Base-by-base conservation (phyloP, 2,797 vertebrate genomes). In the Hypotaenidia philippensis region DNA sequence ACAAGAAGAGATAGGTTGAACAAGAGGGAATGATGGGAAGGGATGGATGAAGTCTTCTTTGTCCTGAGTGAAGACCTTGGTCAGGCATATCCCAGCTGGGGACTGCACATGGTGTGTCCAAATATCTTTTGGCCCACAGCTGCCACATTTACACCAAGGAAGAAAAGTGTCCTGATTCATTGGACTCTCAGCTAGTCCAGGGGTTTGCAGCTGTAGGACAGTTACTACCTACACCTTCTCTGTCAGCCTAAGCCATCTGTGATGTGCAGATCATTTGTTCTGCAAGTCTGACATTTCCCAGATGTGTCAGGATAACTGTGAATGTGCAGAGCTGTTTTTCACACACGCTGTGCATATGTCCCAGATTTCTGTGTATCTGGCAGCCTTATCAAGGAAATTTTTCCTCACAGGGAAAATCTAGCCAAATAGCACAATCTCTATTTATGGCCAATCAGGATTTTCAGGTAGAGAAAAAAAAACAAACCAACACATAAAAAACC, bases 151-250 rank as follows among this genome's bases (percentile, higher is more conserved):
- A 45, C 40, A 6, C 6, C 12, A 61, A 64, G 3, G 44, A 77
- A 44, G 2, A 63, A 59, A 70, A 0, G 0, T 26, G 4, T 83
- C 9, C 4, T 74, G 6, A 2, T 71, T 61, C 44, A 26, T 49
- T 22, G 53, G 11, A 12, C 6, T 3, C 10, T 34, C 29, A 68
- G 3, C 4, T 29, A 47, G 12, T 26, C 34, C 49, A 77, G 13
- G 6, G 11, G 8, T 64, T 64, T 86, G 38, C 32, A 78, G 41
- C n/a, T 65, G 41, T 1, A 6, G n/a, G 27, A 77, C 8, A 16
- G 8, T 64, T 59, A 5, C 21, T 56, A 52, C 20, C 32, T 56
- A 7, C 8, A 6, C 57, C 32, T 60, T 68, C 29, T 53, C 32
- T 77, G 18, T 64, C 76, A 83, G 15, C 9, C 34, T 10, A 19